Conservation (phyloP, 2,888 invertebrate species). For the Ormyrus nitidulus region DNA sequence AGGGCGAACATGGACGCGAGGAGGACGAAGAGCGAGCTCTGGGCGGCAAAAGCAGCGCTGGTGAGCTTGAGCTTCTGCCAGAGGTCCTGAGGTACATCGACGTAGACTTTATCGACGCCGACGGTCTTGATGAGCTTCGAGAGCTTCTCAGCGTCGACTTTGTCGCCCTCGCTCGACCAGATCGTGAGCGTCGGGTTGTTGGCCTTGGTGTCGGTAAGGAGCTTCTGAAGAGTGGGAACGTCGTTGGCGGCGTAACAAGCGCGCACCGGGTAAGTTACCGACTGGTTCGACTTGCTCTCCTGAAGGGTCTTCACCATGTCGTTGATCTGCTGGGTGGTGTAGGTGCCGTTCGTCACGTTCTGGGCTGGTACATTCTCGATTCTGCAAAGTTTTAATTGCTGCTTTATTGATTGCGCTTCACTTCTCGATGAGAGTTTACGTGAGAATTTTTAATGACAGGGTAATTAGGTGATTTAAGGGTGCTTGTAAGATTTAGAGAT, state of each 20-base stretch:
- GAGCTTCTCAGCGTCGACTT: constrained; percentile 82
- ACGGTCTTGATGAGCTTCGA: constrained; percentile 81
- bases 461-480: background rate
- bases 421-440: background rate
- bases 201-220: constrained; percentile 77
- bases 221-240: constrained; percentile 78
- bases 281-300: constrained; percentile 79
- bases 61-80: constrained; percentile 58
- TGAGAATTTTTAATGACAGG: background rate
- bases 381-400: constrained; percentile 58
- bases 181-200: constrained; percentile 84
- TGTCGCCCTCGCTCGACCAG: constrained; percentile 85
- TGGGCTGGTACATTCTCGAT: constrained; percentile 54
- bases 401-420: constrained; percentile 22
- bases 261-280: constrained; percentile 88
- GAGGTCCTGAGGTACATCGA: constrained; percentile 84
- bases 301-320: constrained; percentile 82
- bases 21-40: constrained; percentile 34
- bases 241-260: constrained; percentile 84
- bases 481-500: background rate
- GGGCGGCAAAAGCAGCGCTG: constrained; percentile 35
- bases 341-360: constrained; percentile 77
- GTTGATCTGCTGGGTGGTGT: constrained; percentile 81
- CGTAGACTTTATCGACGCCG: constrained; percentile 83
- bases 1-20: constrained; percentile 54